These are phyloP conservation scores for Mus pahari DNA, from an alignment of 2,113 vertebrate genomes.

Conservation along the genomic window DNA sequence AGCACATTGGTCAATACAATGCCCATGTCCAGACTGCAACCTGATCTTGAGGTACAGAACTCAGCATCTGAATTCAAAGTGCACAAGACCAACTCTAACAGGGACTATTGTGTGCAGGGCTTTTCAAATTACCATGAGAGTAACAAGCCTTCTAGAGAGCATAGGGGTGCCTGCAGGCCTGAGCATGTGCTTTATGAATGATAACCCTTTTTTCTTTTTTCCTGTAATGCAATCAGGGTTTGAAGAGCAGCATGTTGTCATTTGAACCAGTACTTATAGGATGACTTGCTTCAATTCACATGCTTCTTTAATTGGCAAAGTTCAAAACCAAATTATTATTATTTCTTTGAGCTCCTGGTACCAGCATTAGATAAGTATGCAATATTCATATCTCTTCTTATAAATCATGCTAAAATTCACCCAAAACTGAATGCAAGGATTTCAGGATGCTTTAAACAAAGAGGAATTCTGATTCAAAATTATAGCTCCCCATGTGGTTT, in stretches of 20 bases:
- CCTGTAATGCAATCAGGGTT: not conserved
- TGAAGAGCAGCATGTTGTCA: not conserved
- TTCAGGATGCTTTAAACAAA: not conserved
- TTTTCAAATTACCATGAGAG: constrained; percentile 27
- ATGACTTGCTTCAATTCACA: not conserved
- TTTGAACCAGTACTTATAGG: not conserved
- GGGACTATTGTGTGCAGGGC: not conserved
- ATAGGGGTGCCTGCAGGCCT: not conserved
- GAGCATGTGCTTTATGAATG: not conserved
- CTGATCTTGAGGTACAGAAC: too few species aligned
- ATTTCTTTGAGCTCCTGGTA: not conserved
- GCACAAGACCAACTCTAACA: too few species aligned
- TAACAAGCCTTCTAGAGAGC: not conserved
- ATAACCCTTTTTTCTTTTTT: not conserved
- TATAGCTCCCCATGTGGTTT: not conserved
- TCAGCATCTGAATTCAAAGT: too few species aligned
- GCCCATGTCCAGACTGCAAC: too few species aligned
- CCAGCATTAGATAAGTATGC: not conserved
- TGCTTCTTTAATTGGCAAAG: not conserved
- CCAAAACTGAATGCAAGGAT: not conserved
- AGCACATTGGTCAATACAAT: too few species aligned
- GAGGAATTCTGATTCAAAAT: not conserved
- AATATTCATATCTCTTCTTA: not conserved
- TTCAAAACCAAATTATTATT: not conserved
- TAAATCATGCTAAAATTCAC: not conserved